Percentiles rank a stretch among this genome's conserved stretches.
phyloP scores from a whole-genome alignment of 2,113 vertebrate species.

The Etheostoma cragini region DNA sequence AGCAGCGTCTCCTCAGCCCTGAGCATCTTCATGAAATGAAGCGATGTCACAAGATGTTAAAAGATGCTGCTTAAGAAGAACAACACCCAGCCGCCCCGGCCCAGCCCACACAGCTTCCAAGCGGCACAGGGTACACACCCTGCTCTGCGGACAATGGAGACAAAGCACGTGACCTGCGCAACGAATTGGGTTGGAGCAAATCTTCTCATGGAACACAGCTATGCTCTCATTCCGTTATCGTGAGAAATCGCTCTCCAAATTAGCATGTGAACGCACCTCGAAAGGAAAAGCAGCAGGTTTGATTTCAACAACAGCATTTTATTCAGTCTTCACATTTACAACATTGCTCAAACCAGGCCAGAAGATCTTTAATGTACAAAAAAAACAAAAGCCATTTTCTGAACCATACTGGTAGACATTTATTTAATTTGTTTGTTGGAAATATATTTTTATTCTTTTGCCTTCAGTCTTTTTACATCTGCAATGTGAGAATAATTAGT shows the following conservation, averaged over 20 bases:
- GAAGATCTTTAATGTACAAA: slow-evolving; percentile 62
- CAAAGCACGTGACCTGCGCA: slow-evolving; percentile 68
- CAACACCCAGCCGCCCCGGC: slow-evolving; percentile 26
- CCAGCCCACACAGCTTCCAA: slow-evolving; percentile 55
- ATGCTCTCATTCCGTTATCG: slow-evolving; percentile 2
- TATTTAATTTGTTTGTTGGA: slow-evolving; percentile 29
- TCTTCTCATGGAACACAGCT: background rate
- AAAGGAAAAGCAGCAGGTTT: background rate
- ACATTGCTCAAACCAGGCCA: slow-evolving; percentile 38
- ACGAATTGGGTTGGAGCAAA: slow-evolving; percentile 49
- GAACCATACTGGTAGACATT: slow-evolving; percentile 54
- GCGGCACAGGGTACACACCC: slow-evolving; percentile 70
- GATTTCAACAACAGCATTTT: slow-evolving; percentile 57
- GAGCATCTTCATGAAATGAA: slow-evolving; percentile 42
- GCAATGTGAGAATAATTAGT: slow-evolving; percentile 36
- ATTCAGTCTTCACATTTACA: slow-evolving; percentile 73
- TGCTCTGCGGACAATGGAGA: slow-evolving; percentile 79
- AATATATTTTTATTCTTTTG: slow-evolving; percentile 7
- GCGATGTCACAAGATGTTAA: slow-evolving; percentile 22
- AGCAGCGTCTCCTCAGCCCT: slow-evolving; percentile 30
- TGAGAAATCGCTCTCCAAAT: slow-evolving; percentile 1
- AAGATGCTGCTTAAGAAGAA: slow-evolving; percentile 46
- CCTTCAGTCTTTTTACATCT: slow-evolving; percentile 27
- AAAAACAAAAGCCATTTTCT: slow-evolving; percentile 34
- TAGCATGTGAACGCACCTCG: slow-evolving; percentile 2